phyloP scores from a whole-genome alignment of 2,113 vertebrate species.

The Prionailurus bengalensis region DNA sequence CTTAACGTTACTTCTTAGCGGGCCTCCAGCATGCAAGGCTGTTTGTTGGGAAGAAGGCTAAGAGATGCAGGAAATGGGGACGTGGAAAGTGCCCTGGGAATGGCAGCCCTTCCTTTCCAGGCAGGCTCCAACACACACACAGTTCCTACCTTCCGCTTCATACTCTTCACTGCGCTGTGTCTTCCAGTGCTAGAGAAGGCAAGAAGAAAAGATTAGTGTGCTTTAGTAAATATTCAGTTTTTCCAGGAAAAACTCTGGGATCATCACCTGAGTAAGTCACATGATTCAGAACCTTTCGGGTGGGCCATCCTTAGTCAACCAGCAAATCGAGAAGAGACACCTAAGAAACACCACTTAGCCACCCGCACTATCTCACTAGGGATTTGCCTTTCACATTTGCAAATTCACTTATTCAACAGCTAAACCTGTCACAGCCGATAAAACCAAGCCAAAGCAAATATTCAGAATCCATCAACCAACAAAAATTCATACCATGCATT shows the following conservation, averaged over 20 bases:
- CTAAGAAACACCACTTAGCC: neutral
- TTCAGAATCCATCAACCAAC: neutral
- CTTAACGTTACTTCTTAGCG: neutral
- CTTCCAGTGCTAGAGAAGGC: constrained; percentile 91
- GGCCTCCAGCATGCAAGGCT: neutral
- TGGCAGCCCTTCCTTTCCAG: neutral
- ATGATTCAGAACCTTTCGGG: neutral
- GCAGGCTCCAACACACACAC: neutral
- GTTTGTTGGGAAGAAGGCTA: neutral
- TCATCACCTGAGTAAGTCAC: neutral
- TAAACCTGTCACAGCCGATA: neutral
- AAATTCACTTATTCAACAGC: neutral
- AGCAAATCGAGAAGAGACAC: neutral
- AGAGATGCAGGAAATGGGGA: neutral
- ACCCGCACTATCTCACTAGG: neutral
- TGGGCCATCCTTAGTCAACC: neutral
- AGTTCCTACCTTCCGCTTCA: constrained; percentile 94
- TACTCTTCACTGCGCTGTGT: constrained; percentile 92
- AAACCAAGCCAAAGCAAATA: neutral
- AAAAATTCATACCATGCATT: neutral
- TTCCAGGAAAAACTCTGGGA: neutral
- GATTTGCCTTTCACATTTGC: neutral
- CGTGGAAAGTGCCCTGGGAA: neutral
- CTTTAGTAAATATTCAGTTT: neutral
- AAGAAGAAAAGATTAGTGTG: constrained; percentile 59